phyloP scores from a whole-genome alignment of 2,888 invertebrate species.

The Globia sparganii region DNA sequence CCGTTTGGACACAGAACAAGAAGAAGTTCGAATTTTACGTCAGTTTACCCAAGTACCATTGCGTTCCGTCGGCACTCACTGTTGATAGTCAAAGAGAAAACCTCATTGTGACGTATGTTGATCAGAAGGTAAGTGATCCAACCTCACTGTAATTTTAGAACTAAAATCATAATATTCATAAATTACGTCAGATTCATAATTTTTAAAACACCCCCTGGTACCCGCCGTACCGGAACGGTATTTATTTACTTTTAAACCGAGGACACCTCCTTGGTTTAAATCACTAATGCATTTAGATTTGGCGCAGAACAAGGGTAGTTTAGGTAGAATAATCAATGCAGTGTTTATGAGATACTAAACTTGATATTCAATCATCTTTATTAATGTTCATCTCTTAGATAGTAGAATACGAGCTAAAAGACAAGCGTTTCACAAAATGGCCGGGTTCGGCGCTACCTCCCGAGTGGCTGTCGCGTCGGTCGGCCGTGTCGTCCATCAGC shows the following conservation, averaged over 20 bases:
- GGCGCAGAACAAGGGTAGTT: no score
- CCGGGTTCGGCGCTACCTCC: constrained; percentile 89
- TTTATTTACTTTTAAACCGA: no score
- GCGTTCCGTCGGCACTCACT: constrained; percentile 93
- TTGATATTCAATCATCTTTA: no score
- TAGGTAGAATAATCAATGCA: no score
- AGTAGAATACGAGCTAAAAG: constrained; percentile 93
- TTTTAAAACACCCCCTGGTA: no score
- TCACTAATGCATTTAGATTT: no score
- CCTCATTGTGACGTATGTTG: constrained; percentile 93
- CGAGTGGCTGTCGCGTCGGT: constrained; percentile 90
- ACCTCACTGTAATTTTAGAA: background rate
- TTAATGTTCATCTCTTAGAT: constrained; percentile 87
- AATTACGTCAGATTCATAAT: no score
- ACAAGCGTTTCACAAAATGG: constrained; percentile 92
- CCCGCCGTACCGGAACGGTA: no score
- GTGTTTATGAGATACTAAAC: no score
- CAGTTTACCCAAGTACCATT: constrained; percentile 93
- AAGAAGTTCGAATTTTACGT: constrained; percentile 85
- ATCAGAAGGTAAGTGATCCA: constrained; percentile 92
- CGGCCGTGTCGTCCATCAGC: constrained; percentile 91
- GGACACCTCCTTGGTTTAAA: no score
- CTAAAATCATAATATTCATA: no score
- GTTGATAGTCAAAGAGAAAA: constrained; percentile 91
- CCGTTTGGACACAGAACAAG: constrained; percentile 90